These are phyloP conservation scores for Neodiprion lecontei DNA, from an alignment of 1,140 invertebrate genomes.

Conservation along the genomic window DNA sequence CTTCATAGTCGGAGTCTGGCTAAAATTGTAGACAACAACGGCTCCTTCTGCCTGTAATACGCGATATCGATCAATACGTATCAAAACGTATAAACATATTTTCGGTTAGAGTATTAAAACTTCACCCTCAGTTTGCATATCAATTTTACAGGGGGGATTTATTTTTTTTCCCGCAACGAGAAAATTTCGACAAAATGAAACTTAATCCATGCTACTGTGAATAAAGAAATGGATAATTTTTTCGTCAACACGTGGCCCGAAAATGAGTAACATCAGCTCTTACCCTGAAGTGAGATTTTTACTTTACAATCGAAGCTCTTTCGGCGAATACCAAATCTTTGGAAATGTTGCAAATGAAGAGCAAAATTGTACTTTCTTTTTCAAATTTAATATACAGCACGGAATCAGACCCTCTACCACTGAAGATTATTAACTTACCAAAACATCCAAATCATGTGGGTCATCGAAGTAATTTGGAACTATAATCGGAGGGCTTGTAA, in stretches of 20 bases:
- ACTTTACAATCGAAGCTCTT: too few relatives aligned
- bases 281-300: too few relatives aligned
- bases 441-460: conserved; percentile 65
- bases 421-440: conserved; percentile 62
- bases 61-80: neutral
- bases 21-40: conserved; percentile 54
- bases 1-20: conserved; percentile 53
- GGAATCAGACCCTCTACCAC: conserved; percentile 45
- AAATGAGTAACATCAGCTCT: too few relatives aligned
- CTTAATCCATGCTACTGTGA: too few relatives aligned
- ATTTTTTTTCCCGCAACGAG: too few relatives aligned
- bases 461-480: conserved; percentile 64
- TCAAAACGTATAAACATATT: neutral
- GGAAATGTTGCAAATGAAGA: neutral
- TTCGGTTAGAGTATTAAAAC: neutral
- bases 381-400: too few relatives aligned
- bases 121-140: too few relatives aligned
- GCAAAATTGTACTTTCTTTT: neutral
- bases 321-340: too few relatives aligned
- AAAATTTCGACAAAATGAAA: too few relatives aligned
- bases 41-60: conserved; percentile 46
- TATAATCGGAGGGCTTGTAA: conserved; percentile 62
- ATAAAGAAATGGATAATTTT: too few relatives aligned
- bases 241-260: too few relatives aligned
- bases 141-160: too few relatives aligned